A percentile compares a stretch with the other conserved stretches of the same genome.
Conservation (phyloP, 2,113 vertebrate genomes). For the Panthera uncia region DNA sequence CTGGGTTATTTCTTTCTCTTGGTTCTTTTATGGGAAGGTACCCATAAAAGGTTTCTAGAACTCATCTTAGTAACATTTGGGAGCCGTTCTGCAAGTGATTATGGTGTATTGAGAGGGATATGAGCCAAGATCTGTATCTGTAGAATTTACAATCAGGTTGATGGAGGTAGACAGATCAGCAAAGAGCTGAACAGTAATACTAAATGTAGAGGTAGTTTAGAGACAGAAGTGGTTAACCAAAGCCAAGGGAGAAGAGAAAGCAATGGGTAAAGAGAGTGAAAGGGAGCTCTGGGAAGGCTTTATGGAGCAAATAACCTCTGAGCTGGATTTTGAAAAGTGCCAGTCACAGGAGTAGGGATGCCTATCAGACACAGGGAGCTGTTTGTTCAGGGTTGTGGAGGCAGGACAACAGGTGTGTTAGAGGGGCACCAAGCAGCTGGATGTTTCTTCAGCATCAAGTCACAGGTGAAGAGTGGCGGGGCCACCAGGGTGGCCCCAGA, state of each 20-base stretch:
- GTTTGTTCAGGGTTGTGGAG: neutral
- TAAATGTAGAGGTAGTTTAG: neutral
- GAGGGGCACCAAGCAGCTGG: neutral
- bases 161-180: neutral
- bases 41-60: neutral
- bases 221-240: neutral
- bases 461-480: neutral
- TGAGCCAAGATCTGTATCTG: neutral
- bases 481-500: neutral
- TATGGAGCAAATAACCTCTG: neutral
- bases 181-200: neutral
- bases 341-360: neutral
- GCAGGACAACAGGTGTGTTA: neutral
- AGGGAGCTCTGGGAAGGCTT: neutral
- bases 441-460: neutral
- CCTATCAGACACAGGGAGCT: neutral
- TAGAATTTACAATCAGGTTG: neutral
- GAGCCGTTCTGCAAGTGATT: neutral
- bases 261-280: neutral
- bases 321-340: neutral
- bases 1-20: neutral
- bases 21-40: neutral
- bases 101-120: neutral
- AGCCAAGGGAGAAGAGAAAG: neutral
- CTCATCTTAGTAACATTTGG: neutral